phyloP scores from a whole-genome alignment of 2,797 vertebrate species.

The Macroramphosus scolopax region DNA sequence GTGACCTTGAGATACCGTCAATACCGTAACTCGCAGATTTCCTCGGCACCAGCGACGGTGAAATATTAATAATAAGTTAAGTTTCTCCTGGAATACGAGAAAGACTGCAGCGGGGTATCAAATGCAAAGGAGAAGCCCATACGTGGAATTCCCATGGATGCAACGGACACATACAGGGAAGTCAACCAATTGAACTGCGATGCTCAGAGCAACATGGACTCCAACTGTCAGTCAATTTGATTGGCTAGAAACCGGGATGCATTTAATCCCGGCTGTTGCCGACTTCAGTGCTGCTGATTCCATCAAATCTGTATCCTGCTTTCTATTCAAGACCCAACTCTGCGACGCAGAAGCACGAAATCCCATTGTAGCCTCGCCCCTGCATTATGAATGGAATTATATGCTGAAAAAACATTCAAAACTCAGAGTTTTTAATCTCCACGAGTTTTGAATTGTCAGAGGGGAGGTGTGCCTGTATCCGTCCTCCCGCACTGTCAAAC shows the following conservation, averaged over 20 bases:
- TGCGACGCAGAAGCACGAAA: constrained; percentile 25
- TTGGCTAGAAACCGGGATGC: constrained; percentile 60
- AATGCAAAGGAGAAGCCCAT: constrained; percentile 22
- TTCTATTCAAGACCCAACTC: constrained; percentile 35
- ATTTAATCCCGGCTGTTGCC: constrained; percentile 57
- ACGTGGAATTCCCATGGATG: constrained; percentile 30
- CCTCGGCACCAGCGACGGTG: too few species aligned
- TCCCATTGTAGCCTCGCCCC: constrained; percentile 30
- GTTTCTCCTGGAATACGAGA: too few species aligned
- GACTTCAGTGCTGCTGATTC: constrained; percentile 49
- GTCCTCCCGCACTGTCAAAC: constrained; percentile 16
- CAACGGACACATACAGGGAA: constrained; percentile 12
- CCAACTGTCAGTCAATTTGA: constrained; percentile 63
- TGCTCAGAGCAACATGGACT: constrained; percentile 43
- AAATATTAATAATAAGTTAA: too few species aligned
- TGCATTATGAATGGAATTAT: constrained; percentile 35
- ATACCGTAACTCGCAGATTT: too few species aligned
- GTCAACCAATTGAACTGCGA: constrained; percentile 31
- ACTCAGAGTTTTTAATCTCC: constrained; percentile 32
- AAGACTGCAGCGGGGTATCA: constrained; percentile 19
- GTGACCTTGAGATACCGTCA: constrained; percentile 58
- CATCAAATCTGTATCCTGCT: constrained; percentile 55
- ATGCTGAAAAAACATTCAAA: constrained; percentile 17
- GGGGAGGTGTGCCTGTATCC: neutral
- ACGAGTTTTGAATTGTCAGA: constrained; percentile 9